Conservation (phyloP, 2,113 vertebrate genomes). For the Actinemys pallida region DNA sequence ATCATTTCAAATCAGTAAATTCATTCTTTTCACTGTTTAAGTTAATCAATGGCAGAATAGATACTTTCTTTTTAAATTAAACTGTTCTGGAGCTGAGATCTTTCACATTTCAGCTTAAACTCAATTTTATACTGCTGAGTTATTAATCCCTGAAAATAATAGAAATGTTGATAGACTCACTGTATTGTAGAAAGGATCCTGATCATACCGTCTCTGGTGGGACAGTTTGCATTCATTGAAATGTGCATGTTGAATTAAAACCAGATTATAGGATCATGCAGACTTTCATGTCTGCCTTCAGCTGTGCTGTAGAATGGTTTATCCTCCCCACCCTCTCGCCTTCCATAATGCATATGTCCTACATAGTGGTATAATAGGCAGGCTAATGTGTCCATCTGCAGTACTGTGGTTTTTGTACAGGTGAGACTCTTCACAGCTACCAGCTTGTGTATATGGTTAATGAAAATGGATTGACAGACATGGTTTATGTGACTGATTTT, state of each 20-base stretch:
- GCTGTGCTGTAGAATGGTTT: constrained; percentile 20
- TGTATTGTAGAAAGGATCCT: background rate
- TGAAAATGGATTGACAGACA: constrained; percentile 56
- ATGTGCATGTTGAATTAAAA: constrained; percentile 41
- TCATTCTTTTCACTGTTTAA: background rate
- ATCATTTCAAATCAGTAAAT: background rate
- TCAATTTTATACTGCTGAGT: background rate
- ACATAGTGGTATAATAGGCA: constrained; percentile 35
- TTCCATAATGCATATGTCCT: constrained; percentile 22
- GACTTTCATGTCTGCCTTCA: constrained; percentile 27
- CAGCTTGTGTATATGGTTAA: constrained; percentile 41
- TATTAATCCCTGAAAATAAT: constrained; percentile 9
- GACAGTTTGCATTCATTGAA: constrained; percentile 20
- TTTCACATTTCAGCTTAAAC: constrained; percentile 27
- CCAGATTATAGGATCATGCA: constrained; percentile 44
- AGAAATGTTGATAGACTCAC: background rate
- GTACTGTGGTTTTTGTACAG: constrained; percentile 19
- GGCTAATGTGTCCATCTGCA: constrained; percentile 23
- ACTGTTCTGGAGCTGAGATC: background rate
- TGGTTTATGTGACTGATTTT: constrained; percentile 38
- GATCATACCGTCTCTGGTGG: constrained; percentile 30
- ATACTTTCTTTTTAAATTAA: background rate
- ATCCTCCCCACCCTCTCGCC: background rate
- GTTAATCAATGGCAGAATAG: background rate
- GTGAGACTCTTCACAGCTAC: constrained; percentile 10